These are phyloP conservation scores for Echinops telfairi DNA, from an alignment of 2,113 vertebrate genomes.

Conservation along the genomic window DNA sequence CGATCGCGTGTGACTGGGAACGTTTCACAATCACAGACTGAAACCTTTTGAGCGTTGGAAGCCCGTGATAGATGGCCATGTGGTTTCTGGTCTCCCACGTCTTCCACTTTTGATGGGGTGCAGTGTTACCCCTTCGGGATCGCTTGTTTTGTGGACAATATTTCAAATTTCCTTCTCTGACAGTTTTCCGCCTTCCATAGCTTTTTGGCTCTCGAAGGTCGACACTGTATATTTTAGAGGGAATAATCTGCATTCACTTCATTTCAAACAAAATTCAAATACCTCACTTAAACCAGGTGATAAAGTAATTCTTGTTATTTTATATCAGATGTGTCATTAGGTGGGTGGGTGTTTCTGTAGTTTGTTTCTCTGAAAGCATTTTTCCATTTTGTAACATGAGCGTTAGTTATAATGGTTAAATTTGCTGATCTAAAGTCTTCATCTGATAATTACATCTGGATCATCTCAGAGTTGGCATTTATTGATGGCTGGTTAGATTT, in stretches of 20 bases:
- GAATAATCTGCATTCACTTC: background rate
- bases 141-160: background rate
- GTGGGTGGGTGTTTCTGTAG: too few species aligned
- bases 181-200: background rate
- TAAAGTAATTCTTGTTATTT: background rate
- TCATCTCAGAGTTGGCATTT: too few species aligned
- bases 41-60: background rate
- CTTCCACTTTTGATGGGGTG: background rate
- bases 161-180: background rate
- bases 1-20: too few species aligned
- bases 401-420: too few species aligned
- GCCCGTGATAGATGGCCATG: background rate
- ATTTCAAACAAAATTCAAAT: too few species aligned
- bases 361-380: too few species aligned
- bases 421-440: too few species aligned
- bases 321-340: too few species aligned
- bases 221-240: background rate
- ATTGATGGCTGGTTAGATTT: too few species aligned
- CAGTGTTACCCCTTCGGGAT: background rate
- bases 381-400: too few species aligned
- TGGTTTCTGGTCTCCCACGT: background rate
- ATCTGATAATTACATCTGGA: too few species aligned
- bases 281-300: background rate
- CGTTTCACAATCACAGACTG: background rate
- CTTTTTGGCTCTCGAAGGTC: background rate